These are phyloP conservation scores for Pseudoatta argentina DNA, from an alignment of 1,140 invertebrate genomes.

Conservation along the genomic window DNA sequence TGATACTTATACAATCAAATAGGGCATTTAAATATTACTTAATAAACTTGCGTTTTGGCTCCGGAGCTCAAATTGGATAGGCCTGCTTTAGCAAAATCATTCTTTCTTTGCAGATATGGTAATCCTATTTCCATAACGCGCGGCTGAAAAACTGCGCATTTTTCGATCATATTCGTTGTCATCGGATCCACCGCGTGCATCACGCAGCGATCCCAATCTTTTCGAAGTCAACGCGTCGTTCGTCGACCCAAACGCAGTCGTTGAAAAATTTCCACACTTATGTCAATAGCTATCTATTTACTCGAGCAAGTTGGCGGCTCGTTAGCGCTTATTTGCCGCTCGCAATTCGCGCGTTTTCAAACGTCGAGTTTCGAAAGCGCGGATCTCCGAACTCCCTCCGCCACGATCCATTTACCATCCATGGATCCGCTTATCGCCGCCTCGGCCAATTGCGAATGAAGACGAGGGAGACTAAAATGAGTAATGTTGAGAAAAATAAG, in stretches of 20 bases:
- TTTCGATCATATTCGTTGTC: neutral
- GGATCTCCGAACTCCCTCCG: neutral
- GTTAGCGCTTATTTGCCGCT: constrained; percentile 43
- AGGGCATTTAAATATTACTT: too few species aligned
- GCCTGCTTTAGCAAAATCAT: too few species aligned
- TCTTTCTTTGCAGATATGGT: too few species aligned
- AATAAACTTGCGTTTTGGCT: too few species aligned
- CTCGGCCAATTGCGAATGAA: neutral
- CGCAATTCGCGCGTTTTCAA: neutral
- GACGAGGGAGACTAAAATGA: neutral
- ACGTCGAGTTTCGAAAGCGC: constrained; percentile 9
- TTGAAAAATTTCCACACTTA: constrained; percentile 53
- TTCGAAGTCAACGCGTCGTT: neutral
- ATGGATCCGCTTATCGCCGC: neutral
- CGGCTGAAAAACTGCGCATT: neutral
- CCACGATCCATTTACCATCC: neutral
- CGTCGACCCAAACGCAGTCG: constrained; percentile 24
- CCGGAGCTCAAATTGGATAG: too few species aligned
- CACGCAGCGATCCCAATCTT: too few species aligned
- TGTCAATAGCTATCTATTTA: constrained; percentile 10
- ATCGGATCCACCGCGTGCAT: too few species aligned
- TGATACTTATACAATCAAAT: too few species aligned
- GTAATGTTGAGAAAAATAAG: constrained; percentile 35
- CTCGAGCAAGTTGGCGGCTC: neutral
- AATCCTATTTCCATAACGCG: too few species aligned